These are phyloP conservation scores for Biston betularia DNA, from an alignment of 2,888 invertebrate species.

Conservation along the genomic window DNA sequence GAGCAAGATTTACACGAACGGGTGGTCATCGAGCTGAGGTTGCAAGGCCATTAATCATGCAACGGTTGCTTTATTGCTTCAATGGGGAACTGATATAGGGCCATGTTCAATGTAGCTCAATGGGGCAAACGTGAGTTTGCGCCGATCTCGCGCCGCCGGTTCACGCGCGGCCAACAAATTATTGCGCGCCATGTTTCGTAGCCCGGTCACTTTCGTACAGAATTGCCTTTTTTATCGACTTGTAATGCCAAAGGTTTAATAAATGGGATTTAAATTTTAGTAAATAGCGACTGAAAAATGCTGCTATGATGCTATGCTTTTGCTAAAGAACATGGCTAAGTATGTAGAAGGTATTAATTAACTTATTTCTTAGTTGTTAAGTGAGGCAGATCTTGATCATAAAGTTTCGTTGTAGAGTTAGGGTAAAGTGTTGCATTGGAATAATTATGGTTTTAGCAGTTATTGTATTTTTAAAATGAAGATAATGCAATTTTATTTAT, in stretches of 20 bases:
- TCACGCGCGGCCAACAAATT: slow-evolving; percentile 19
- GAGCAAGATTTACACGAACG: slow-evolving; percentile 58
- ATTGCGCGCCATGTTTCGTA: slow-evolving; percentile 21
- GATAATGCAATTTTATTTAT: no score
- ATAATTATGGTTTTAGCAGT: no score
- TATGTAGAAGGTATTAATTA: slow-evolving; percentile 17
- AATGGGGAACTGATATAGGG: slow-evolving; percentile 69
- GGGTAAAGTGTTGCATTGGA: background rate
- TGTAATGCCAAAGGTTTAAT: slow-evolving; percentile 8
- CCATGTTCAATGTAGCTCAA: slow-evolving; percentile 60
- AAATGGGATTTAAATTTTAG: slow-evolving; percentile 2
- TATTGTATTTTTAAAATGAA: no score
- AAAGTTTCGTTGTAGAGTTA: slow-evolving; percentile 23
- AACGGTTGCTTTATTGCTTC: slow-evolving; percentile 76
- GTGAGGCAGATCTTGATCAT: slow-evolving; percentile 18
- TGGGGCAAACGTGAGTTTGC: slow-evolving; percentile 50
- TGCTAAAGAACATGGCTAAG: background rate
- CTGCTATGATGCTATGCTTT: no score
- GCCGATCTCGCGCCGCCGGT: slow-evolving; percentile 7
- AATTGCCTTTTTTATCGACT: slow-evolving; percentile 17
- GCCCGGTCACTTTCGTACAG: slow-evolving; percentile 32
- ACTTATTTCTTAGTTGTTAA: slow-evolving; percentile 29
- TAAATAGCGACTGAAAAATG: slow-evolving; percentile 4
- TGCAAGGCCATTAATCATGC: slow-evolving; percentile 77
- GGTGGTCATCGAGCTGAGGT: slow-evolving; percentile 69